A percentile compares a stretch with the other conserved stretches of the same genome.
Evolutionary conservation across 2,113 vertebrate genomes (phyloP).

Genomic region (Ceuthmochares aereus): DNA sequence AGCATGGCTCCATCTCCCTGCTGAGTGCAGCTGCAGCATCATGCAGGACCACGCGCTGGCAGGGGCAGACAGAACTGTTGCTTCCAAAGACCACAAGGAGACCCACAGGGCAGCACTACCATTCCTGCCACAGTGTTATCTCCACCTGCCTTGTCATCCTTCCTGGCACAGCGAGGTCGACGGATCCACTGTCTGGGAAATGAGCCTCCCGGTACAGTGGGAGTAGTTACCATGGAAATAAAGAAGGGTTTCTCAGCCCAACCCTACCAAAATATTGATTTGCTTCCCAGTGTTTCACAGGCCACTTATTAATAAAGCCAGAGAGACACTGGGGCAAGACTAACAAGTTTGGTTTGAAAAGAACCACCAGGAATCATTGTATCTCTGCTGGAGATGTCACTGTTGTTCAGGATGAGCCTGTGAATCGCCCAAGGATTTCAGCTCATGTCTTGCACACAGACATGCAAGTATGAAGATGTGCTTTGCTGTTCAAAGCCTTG

Average conservation of each 20-base stretch:
- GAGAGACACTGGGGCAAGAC: background rate
- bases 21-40: rapidly evolving
- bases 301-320: conserved; percentile 21
- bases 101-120: background rate
- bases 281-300: conserved; percentile 40
- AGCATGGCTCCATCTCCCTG: background rate
- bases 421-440: background rate
- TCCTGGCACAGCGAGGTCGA: conserved; percentile 35
- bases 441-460: background rate
- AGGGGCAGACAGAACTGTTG: rapidly evolving
- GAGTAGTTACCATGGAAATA: conserved; percentile 82
- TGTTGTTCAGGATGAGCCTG: rapidly evolving
- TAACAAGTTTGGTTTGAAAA: conserved; percentile 36
- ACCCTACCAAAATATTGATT: conserved; percentile 72
- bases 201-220: conserved; percentile 52
- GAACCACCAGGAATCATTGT: background rate
- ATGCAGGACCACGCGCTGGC: rapidly evolving
- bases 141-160: background rate
- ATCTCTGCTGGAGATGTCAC: background rate
- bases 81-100: background rate
- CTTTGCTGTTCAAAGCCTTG: background rate
- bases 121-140: background rate
- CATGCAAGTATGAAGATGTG: background rate
- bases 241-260: conserved; percentile 69
- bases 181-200: conserved; percentile 69